Conservation (phyloP, 2,113 vertebrate genomes). For the Triplophysa siluroides region DNA sequence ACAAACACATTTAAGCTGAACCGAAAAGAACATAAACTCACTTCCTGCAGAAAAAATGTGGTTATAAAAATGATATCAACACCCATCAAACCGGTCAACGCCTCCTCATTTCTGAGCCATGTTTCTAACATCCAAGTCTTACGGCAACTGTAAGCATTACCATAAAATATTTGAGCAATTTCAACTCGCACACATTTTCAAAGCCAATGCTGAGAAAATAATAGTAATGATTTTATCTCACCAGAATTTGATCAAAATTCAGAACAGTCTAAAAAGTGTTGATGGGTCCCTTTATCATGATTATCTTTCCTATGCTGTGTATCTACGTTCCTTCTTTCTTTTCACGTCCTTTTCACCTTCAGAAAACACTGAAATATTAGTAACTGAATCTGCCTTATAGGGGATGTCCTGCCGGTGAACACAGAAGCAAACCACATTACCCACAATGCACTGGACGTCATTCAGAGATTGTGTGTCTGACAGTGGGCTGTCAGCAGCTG, state of each 20-base stretch:
- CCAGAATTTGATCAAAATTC: slow-evolving; percentile 76
- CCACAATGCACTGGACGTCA: slow-evolving; percentile 41
- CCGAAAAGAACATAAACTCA: too few species aligned
- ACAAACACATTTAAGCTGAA: too few species aligned
- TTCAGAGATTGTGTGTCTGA: slow-evolving; percentile 8
- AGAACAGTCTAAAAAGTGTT: slow-evolving; percentile 74
- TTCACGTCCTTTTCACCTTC: slow-evolving; percentile 57
- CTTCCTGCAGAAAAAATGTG: too few species aligned
- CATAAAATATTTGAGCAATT: not conserved
- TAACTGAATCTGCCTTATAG: slow-evolving; percentile 64
- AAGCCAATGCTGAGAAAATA: not conserved
- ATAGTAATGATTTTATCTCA: slow-evolving; percentile 59
- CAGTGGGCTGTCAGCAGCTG: slow-evolving; percentile 52
- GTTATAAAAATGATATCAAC: not conserved
- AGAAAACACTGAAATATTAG: slow-evolving; percentile 50
- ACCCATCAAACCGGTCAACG: not conserved
- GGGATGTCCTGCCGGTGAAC: slow-evolving; percentile 51
- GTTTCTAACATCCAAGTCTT: not conserved
- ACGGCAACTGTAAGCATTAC: not conserved
- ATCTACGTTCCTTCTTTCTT: slow-evolving; percentile 55
- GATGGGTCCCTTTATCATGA: slow-evolving; percentile 70
- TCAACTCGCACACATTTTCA: not conserved
- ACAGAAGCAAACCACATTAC: slow-evolving; percentile 36
- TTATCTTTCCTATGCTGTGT: slow-evolving; percentile 34
- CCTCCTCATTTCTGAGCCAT: not conserved